Percentiles rank a stretch among this genome's conserved stretches.
Conservation (phyloP, 2,888 invertebrate species). For the Cyclophora albipunctata region DNA sequence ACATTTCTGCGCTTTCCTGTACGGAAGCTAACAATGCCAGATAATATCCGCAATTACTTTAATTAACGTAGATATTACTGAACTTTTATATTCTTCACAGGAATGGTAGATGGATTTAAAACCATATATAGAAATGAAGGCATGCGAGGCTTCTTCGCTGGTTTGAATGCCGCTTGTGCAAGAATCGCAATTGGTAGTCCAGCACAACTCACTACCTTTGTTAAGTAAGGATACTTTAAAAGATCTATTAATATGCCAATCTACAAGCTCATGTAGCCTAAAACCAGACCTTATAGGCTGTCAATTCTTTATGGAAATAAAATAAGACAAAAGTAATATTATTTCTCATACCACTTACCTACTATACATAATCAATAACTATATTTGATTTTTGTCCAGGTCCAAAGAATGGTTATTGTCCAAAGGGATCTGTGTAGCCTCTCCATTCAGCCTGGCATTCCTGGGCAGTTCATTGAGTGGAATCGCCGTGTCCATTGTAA, state of each 20-base stretch:
- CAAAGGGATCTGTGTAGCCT: conserved; percentile 26
- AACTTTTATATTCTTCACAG: conserved; percentile 46
- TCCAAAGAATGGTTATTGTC: conserved; percentile 52
- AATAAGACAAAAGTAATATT: too few relatives aligned
- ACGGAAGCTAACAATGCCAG: too few relatives aligned
- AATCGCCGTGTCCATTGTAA: conserved; percentile 80
- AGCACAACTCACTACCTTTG: conserved; percentile 88
- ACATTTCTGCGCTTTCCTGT: too few relatives aligned
- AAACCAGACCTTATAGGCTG: too few relatives aligned
- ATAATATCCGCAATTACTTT: too few relatives aligned
- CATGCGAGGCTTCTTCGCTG: conserved; percentile 83
- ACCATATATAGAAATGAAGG: conserved; percentile 72
- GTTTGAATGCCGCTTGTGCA: conserved; percentile 82
- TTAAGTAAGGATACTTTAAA: conserved; percentile 51
- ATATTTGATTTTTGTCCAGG: conserved; percentile 26
- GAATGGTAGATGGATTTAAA: conserved; percentile 60
- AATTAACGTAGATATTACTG: too few relatives aligned
- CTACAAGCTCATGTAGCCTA: too few relatives aligned
- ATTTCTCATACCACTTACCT: too few relatives aligned
- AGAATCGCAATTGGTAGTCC: conserved; percentile 87
- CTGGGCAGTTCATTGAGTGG: conserved; percentile 85
- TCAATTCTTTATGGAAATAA: too few relatives aligned
- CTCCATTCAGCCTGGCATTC: conserved; percentile 48
- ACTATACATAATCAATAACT: too few relatives aligned
- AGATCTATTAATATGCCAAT: too few relatives aligned